Evolutionary conservation across 2,888 invertebrate species (phyloP).

Genomic region (Rosalia funebris): DNA sequence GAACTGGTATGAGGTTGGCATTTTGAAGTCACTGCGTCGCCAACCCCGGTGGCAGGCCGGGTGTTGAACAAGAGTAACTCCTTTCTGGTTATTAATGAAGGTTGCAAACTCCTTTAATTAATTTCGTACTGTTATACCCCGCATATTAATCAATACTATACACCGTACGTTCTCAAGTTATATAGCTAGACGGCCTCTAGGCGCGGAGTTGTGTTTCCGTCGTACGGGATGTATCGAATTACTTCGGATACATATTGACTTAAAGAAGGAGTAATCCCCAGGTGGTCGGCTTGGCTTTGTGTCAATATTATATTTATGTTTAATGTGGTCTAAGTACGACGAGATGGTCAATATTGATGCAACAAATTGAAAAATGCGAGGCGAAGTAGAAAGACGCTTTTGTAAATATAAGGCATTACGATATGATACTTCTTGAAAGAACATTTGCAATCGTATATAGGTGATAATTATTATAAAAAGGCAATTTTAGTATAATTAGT

Average conservation of each 20-base stretch:
- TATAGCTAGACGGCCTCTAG: slow-evolving; percentile 31
- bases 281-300: slow-evolving; percentile 6
- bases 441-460: no score
- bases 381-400: no score
- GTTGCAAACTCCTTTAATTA: slow-evolving; percentile 65
- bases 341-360: no score
- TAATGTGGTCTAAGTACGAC: no score
- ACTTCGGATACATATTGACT: slow-evolving; percentile 9
- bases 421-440: no score
- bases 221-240: slow-evolving; percentile 20
- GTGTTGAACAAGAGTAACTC: slow-evolving; percentile 57
- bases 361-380: no score
- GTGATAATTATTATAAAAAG: no score
- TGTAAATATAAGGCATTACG: no score
- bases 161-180: slow-evolving; percentile 46
- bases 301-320: background rate
- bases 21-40: slow-evolving; percentile 38
- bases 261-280: background rate
- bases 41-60: slow-evolving; percentile 40
- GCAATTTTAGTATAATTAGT: no score
- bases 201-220: slow-evolving; percentile 21
- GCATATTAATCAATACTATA: slow-evolving; percentile 64
- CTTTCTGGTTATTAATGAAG: slow-evolving; percentile 64
- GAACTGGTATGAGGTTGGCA: slow-evolving; percentile 14
- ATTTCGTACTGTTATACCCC: slow-evolving; percentile 64